Base-by-base conservation (phyloP, 2,113 vertebrate genomes). In the Actenoides hombroni region DNA sequence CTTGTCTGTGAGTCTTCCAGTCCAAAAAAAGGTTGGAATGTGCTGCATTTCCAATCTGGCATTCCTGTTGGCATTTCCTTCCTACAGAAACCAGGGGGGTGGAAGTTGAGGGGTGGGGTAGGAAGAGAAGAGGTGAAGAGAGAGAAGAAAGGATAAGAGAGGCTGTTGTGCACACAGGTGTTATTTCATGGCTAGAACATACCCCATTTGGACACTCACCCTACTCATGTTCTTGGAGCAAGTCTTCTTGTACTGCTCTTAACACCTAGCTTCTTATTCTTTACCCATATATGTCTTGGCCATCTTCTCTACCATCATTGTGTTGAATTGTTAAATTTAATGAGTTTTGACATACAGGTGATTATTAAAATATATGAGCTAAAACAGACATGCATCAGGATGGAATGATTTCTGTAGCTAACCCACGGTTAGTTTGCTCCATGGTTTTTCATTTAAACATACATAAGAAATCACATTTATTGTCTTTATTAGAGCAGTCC, bases 381-480 rank as follows among this genome's bases (percentile, higher is more conserved):
- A 53, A 74, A 91, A 63, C 40, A 90, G 16, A 12, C 19, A 3
- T 48, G 11, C 37, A n/a, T 78, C 29, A 40, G 29, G n/a, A 63
- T 37, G 39, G 31, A 78, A 74, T 3, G 7, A 74, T 54, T 84
- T 31, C 23, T 82, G 14, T 44, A 67, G 28, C 21, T 63, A 71
- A 24, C 8, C 16, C 40, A 42, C 20, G 83, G 28, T 49, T 16
- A 83, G 9, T 23, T 68, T 0, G 0, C 35, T 29, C 13, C 11
- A 3, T 35, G 35, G 0, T 0, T 59, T 76, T 86, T 31, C 65
- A 44, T 65, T 74, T 70, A 73, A 53, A 35, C 6, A 33, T 5
- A 28, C 2, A 10, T 31, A 31, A 46, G 24, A 82, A 65, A 49
- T 53, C 16, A 28, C 19, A 13, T 35, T 84, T 75, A 40, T 51